Percentiles rank a stretch among this genome's conserved stretches.
Conservation (phyloP, 2,888 invertebrate species). For the Xylocampa areola region DNA sequence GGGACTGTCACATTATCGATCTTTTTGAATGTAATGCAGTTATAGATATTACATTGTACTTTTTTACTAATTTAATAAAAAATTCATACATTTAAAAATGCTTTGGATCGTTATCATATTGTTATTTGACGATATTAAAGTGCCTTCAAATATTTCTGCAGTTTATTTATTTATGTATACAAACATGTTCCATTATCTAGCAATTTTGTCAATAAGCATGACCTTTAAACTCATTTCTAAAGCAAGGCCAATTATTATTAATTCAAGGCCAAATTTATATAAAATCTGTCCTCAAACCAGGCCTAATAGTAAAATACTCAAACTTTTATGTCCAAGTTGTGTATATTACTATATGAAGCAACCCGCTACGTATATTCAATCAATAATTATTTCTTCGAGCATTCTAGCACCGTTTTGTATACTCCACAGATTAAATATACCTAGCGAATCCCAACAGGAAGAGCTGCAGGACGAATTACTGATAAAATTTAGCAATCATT, state of each 20-base stretch:
- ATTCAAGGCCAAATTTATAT: not conserved
- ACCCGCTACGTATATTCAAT: slow-evolving; percentile 64
- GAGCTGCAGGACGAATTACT: slow-evolving; percentile 75
- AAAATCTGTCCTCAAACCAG: slow-evolving; percentile 30
- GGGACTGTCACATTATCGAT: too few relatives aligned
- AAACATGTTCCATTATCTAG: not conserved
- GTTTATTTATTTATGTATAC: too few relatives aligned
- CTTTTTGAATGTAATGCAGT: too few relatives aligned
- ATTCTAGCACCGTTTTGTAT: slow-evolving; percentile 70
- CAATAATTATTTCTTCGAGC: slow-evolving; percentile 42
- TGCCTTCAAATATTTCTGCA: too few relatives aligned
- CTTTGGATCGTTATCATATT: too few relatives aligned
- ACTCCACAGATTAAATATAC: slow-evolving; percentile 55
- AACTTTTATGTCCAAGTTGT: slow-evolving; percentile 46
- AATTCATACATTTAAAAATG: too few relatives aligned
- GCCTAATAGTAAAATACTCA: slow-evolving; percentile 41
- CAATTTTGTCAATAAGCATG: slow-evolving; percentile 25
- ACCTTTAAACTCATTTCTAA: slow-evolving; percentile 26
- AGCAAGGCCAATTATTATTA: slow-evolving; percentile 14
- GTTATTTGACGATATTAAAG: too few relatives aligned
- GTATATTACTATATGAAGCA: slow-evolving; percentile 44
- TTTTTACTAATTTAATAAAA: too few relatives aligned
- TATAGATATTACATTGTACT: too few relatives aligned
- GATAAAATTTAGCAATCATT: slow-evolving; percentile 71
- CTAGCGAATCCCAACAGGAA: slow-evolving; percentile 56